A percentile compares a stretch with the other conserved stretches of the same genome.
These are phyloP conservation scores for Dicranocentrus wangi DNA, from an alignment of 2,888 invertebrate genomes.

Conservation along the genomic window DNA sequence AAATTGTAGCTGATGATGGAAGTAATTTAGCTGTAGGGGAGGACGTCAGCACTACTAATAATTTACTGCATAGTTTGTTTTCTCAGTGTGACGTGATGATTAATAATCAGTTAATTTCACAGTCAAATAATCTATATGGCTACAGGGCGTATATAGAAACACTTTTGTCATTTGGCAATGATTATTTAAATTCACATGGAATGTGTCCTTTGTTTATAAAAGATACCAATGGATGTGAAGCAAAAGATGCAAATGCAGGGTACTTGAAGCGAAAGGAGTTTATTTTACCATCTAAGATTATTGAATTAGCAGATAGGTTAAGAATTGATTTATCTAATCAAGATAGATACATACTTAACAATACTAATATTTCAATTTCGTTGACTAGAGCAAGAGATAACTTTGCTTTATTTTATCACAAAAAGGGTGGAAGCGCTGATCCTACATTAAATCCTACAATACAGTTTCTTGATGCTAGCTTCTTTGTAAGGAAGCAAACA, in stretches of 20 bases:
- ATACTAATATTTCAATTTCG: not conserved
- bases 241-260: slow-evolving; percentile 6
- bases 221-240: slow-evolving; percentile 26
- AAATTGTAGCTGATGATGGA: slow-evolving; percentile 42
- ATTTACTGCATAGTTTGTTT: slow-evolving; percentile 59
- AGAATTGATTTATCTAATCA: not conserved
- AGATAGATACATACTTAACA: not conserved
- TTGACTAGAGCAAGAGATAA: slow-evolving; percentile 6
- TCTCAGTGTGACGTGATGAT: slow-evolving; percentile 54
- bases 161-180: slow-evolving; percentile 34
- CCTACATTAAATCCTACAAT: slow-evolving; percentile 67
- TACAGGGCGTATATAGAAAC: slow-evolving; percentile 60
- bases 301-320: not conserved
- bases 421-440: slow-evolving; percentile 66
- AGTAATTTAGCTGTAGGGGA: not conserved
- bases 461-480: slow-evolving; percentile 64
- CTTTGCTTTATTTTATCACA: slow-evolving; percentile 63
- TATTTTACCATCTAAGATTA: slow-evolving; percentile 16
- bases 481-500: slow-evolving; percentile 68
- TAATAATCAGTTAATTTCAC: slow-evolving; percentile 34
- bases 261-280: slow-evolving; percentile 16
- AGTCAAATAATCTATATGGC: slow-evolving; percentile 46
- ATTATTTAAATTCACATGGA: slow-evolving; percentile 10
- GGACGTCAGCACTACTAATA: slow-evolving; percentile 44
- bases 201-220: slow-evolving; percentile 38